Conservation (phyloP, 2,113 vertebrate genomes). For the Puffinus mauretanicus region DNA sequence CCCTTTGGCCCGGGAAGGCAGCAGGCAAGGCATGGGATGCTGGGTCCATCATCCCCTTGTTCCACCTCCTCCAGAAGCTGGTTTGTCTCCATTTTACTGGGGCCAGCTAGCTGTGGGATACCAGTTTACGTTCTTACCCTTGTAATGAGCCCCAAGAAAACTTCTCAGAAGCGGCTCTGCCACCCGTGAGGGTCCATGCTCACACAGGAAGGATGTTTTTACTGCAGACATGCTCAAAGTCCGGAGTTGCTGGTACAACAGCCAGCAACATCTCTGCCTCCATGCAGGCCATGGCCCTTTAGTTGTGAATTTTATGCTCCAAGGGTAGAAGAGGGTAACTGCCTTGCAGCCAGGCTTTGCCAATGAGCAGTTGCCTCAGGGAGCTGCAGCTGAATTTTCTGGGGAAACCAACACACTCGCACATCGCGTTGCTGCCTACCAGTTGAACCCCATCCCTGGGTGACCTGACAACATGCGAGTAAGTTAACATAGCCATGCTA, state of each 20-base stretch:
- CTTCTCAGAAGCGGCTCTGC: neutral
- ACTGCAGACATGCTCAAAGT: fast-evolving
- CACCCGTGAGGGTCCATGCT: neutral
- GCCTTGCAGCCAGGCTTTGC: neutral
- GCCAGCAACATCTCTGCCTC: neutral
- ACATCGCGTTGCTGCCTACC: fast-evolving
- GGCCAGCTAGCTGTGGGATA: neutral
- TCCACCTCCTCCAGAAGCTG: neutral
- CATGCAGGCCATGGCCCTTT: too few relatives aligned
- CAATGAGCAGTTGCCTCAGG: neutral
- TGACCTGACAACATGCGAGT: neutral
- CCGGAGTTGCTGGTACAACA: neutral
- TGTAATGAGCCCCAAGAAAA: neutral
- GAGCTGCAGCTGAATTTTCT: neutral
- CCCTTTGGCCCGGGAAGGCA: neutral
- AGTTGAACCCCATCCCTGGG: neutral
- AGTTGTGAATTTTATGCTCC: neutral
- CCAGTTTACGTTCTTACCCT: neutral
- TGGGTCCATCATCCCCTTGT: neutral
- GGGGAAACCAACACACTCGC: neutral
- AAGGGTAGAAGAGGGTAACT: neutral
- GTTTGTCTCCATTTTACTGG: neutral
- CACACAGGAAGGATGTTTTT: neutral
- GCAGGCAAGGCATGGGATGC: fast-evolving
- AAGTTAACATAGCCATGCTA: neutral